Evolutionary conservation across 2,113 vertebrate genomes (phyloP).

Genomic region (Apteryx mantelli): DNA sequence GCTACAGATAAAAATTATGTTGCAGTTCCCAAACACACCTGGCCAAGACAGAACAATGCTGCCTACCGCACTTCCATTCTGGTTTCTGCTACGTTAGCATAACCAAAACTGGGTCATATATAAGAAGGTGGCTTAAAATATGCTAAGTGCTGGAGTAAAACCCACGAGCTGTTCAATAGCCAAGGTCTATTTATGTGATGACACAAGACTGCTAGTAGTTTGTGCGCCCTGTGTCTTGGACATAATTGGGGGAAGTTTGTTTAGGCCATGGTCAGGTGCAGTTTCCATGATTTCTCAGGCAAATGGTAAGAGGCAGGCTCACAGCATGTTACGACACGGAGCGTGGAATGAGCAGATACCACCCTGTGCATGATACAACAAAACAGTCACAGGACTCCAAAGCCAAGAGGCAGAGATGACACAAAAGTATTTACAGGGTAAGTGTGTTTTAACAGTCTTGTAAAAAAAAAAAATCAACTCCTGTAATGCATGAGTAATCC

Average conservation of each 20-base stretch:
- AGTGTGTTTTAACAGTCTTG: neutral
- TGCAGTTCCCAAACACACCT: neutral
- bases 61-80: neutral
- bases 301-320: neutral
- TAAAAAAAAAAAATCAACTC: neutral
- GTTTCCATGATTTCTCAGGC: neutral
- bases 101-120: neutral
- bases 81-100: accelerated
- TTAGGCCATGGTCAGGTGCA: neutral
- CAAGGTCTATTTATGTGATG: neutral
- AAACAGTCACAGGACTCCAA: neutral
- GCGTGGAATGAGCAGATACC: neutral
- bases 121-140: neutral
- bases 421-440: neutral
- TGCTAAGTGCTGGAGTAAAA: neutral
- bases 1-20: neutral
- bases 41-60: neutral
- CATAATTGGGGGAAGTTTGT: neutral
- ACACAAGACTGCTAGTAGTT: neutral
- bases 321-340: accelerated
- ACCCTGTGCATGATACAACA: neutral
- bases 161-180: neutral
- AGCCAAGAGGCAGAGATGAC: neutral
- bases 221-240: neutral
- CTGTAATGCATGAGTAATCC: neutral